phyloP scores from a whole-genome alignment of 2,113 vertebrate genomes.

The Trichomycterus rosablanca region DNA sequence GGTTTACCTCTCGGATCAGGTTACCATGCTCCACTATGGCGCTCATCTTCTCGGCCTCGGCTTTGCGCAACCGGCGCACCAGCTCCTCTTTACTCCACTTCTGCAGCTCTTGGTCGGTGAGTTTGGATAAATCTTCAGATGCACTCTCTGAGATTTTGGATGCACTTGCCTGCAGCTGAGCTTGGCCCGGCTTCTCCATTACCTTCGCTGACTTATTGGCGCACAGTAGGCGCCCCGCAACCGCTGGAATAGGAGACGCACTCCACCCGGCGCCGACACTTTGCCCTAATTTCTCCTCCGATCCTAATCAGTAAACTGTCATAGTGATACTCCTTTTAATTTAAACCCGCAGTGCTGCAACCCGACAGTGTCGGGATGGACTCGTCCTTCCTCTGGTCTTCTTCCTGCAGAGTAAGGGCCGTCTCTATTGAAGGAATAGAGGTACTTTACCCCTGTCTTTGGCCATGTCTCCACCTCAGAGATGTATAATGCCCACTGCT shows the following conservation, averaged over 20 bases:
- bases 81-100: conserved; percentile 92
- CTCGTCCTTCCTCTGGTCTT: conserved; percentile 6
- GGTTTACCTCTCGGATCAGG: conserved; percentile 94
- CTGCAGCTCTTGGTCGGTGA: conserved; percentile 85
- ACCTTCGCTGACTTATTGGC: conserved; percentile 32
- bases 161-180: conserved; percentile 47
- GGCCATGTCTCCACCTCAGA: conserved; percentile 26
- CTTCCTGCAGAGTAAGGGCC: background rate
- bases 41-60: conserved; percentile 92
- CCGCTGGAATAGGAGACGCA: conserved; percentile 24
- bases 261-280: conserved; percentile 30
- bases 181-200: conserved; percentile 60
- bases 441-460: conserved; percentile 15
- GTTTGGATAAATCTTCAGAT: conserved; percentile 83
- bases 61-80: conserved; percentile 82
- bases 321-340: conserved; percentile 14
- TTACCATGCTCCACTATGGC: conserved; percentile 95
- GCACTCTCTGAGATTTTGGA: conserved; percentile 55
- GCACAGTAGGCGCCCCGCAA: conserved; percentile 24
- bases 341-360: conserved; percentile 34
- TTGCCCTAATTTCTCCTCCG: conserved; percentile 36
- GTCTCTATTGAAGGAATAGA: conserved; percentile 41
- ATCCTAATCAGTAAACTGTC: conserved; percentile 40
- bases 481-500: conserved; percentile 10
- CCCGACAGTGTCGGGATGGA: conserved; percentile 30